A percentile compares a stretch with the other conserved stretches of the same genome.
phyloP scores from a whole-genome alignment of 2,797 vertebrate genomes.

The Malacoctenus gilli region DNA sequence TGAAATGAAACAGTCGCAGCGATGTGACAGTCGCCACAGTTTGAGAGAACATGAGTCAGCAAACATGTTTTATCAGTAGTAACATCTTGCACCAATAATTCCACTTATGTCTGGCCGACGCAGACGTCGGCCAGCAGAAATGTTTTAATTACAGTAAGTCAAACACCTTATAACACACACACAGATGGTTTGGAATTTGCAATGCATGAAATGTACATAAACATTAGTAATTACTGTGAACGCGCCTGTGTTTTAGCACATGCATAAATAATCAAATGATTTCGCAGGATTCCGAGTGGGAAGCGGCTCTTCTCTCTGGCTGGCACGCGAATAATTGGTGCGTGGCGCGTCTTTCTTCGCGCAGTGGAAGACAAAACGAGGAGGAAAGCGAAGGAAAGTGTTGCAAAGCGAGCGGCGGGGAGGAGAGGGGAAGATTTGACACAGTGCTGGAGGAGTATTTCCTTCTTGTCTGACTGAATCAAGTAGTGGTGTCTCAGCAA shows the following conservation, averaged over 20 bases:
- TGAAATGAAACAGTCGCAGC: slow-evolving; percentile 1
- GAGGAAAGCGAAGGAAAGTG: slow-evolving; percentile 16
- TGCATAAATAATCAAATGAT: slow-evolving; percentile 51
- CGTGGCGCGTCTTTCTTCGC: slow-evolving; percentile 16
- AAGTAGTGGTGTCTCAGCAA: slow-evolving; percentile 64
- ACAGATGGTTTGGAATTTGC: slow-evolving; percentile 53
- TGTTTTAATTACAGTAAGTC: slow-evolving; percentile 44
- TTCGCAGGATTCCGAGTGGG: slow-evolving; percentile 18
- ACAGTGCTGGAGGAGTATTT: slow-evolving; percentile 71
- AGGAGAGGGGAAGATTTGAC: slow-evolving; percentile 64
- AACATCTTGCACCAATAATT: slow-evolving; percentile 38
- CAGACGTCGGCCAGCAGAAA: slow-evolving; percentile 23
- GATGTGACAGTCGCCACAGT: slow-evolving; percentile 1
- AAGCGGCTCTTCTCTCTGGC: slow-evolving; percentile 15
- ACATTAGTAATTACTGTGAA: slow-evolving; percentile 47
- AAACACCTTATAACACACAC: slow-evolving; percentile 42
- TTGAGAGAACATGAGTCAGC: slow-evolving; percentile 1
- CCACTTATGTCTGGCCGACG: slow-evolving; percentile 21
- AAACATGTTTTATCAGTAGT: slow-evolving; percentile 14
- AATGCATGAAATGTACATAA: slow-evolving; percentile 58
- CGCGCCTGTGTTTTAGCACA: slow-evolving; percentile 28
- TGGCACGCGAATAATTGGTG: slow-evolving; percentile 18
- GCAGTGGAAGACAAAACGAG: slow-evolving; percentile 15
- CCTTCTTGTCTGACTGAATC: slow-evolving; percentile 71
- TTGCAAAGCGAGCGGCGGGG: slow-evolving; percentile 11